Evolutionary conservation across 2,797 vertebrate species (phyloP).

Genomic region (Smutsia temminckii): DNA sequence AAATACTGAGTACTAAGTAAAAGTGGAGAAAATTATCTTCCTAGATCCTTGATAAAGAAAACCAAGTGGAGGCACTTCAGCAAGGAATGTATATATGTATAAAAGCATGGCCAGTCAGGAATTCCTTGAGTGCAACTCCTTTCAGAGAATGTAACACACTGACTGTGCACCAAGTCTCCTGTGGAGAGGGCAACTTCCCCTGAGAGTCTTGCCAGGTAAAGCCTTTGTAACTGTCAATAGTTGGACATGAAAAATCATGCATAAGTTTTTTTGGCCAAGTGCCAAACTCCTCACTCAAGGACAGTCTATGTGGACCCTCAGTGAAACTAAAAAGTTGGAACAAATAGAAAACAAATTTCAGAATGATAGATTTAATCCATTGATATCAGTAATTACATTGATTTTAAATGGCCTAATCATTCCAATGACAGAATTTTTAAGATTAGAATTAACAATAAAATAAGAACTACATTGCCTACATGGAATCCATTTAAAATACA

Average conservation of each 20-base stretch:
- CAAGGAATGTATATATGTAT: background rate
- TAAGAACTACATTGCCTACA: background rate
- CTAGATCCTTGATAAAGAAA: background rate
- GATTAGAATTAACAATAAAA: background rate
- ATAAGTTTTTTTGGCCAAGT: background rate
- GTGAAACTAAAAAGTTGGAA: background rate
- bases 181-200: background rate
- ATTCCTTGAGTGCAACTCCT: background rate
- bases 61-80: background rate
- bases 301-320: background rate
- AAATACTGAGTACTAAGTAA: background rate
- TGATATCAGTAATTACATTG: background rate
- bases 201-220: background rate
- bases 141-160: background rate
- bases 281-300: too few relatives aligned
- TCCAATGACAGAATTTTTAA: background rate
- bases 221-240: background rate
- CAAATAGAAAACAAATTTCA: background rate
- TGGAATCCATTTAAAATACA: background rate
- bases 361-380: background rate
- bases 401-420: background rate
- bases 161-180: background rate
- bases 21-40: background rate
- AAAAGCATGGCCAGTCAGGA: background rate
- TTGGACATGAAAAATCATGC: background rate